phyloP scores from a whole-genome alignment of 1,140 invertebrate species.

The Papilio polytes region DNA sequence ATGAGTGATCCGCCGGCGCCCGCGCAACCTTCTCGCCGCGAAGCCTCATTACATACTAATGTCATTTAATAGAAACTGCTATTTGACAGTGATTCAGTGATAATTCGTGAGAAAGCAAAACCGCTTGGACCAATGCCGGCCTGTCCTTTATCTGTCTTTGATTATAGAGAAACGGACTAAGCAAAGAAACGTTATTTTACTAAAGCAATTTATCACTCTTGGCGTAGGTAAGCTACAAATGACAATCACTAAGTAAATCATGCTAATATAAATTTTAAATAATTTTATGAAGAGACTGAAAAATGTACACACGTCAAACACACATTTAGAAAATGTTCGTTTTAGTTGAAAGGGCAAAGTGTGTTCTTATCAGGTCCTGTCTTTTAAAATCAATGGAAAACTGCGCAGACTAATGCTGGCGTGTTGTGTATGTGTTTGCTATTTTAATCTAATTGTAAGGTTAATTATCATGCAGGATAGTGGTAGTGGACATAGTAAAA shows the following conservation, averaged over 20 bases:
- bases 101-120: slow-evolving; percentile 37
- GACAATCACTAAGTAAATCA: no score
- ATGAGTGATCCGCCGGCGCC: slow-evolving; percentile 62
- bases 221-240: no score
- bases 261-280: no score
- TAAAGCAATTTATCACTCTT: no score
- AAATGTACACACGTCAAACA: no score
- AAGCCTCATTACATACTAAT: slow-evolving; percentile 75
- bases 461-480: slow-evolving; percentile 13
- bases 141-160: background rate
- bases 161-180: no score
- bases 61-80: slow-evolving; percentile 48
- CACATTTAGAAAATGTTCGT: no score
- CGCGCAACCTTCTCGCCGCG: slow-evolving; percentile 67
- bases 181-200: no score
- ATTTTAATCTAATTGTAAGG: slow-evolving; percentile 25
- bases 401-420: background rate
- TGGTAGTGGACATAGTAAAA: background rate
- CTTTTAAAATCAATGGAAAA: background rate
- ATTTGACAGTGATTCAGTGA: slow-evolving; percentile 43
- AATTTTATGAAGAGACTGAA: no score
- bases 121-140: background rate
- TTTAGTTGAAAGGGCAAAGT: no score
- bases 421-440: background rate
- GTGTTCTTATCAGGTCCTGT: no score